Percentiles rank a stretch among this genome's conserved stretches.
Conservation (phyloP, 2,797 vertebrate species). For the Synanceia verrucosa region DNA sequence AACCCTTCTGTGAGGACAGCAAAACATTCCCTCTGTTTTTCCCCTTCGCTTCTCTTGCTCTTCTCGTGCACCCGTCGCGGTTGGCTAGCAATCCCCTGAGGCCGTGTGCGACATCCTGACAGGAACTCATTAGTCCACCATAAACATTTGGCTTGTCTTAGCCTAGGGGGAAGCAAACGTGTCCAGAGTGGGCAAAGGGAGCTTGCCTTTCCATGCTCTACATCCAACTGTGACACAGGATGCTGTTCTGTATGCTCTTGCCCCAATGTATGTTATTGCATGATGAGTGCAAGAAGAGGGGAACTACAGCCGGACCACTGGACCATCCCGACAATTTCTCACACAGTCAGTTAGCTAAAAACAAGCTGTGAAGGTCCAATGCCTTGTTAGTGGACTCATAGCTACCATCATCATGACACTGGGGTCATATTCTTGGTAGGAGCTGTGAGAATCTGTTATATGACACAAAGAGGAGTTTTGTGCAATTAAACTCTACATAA, state of each 20-base stretch:
- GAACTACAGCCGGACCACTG: not conserved
- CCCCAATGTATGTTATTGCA: slow-evolving; percentile 10
- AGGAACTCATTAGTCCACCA: slow-evolving; percentile 81
- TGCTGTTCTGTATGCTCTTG: slow-evolving; percentile 2
- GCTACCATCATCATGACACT: not conserved
- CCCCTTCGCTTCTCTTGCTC: slow-evolving; percentile 27
- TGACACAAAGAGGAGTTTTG: not conserved
- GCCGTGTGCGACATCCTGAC: slow-evolving; percentile 64
- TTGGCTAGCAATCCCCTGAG: slow-evolving; percentile 61
- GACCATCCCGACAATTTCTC: not conserved
- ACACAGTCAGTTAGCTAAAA: not conserved
- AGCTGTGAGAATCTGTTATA: not conserved
- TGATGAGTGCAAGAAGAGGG: not conserved
- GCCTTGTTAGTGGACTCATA: not conserved
- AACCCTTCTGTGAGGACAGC: slow-evolving; percentile 39
- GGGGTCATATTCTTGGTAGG: not conserved
- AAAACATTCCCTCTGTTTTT: slow-evolving; percentile 47
- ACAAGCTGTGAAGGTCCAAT: not conserved
- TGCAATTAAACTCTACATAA: too few relatives aligned
- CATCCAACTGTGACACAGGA: slow-evolving; percentile 24
- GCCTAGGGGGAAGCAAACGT: slow-evolving; percentile 52
- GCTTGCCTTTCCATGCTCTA: slow-evolving; percentile 24
- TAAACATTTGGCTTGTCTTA: slow-evolving; percentile 77
- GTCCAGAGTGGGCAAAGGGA: slow-evolving; percentile 21
- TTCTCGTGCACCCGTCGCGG: slow-evolving; percentile 55